Base-by-base conservation (phyloP, 2,888 invertebrate genomes). In the Polydrusus tereticollis region DNA sequence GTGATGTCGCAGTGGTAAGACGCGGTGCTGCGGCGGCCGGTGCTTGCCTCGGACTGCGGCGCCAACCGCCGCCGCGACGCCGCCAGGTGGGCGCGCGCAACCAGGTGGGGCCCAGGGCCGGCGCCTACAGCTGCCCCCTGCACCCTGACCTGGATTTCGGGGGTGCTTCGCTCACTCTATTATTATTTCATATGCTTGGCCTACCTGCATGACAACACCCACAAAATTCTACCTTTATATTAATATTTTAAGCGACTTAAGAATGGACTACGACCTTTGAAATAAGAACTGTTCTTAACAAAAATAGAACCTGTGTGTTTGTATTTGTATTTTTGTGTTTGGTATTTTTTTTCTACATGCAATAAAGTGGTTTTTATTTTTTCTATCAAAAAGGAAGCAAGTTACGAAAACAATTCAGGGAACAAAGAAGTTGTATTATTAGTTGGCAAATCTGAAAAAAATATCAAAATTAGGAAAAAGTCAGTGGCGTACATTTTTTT, bases 1-100 rank as follows among this genome's bases (percentile, higher is more conserved):
- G 87, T 88, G 86, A 81, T 78, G 81, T 81, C 82, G 83, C 83
- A 82, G 82, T 84, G 83, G 84, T 79, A 80, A 81, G 84, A 84
- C 86, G 83, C 86, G 85, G 83, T 73, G 68, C 71, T 63, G 72
- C 62, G 62, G 62, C 66, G 63, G 66, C 65, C 64, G 72, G 69
- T 70, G 73, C 72, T 72, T 74, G 64, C 62, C 84, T 84, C 86
- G 83, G 86, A 85, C 84, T 75, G 76, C 76, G 72, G 71, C 73
- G 78, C 77, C 77, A 73, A 73, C 78, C 76, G 84, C 85, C 83
- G 82, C 75, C 78, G 77, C 77, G 76, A 76, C 78, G 85, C 85
- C 83, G 82, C 85, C 86, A 86, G 86, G 86, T 84, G 83, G 83
- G 83, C 82, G 74, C 69, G 73, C 74, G 72, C 74, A 74, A 1